Conservation (phyloP, 2,113 vertebrate species). For the Erpornis zantholeuca region DNA sequence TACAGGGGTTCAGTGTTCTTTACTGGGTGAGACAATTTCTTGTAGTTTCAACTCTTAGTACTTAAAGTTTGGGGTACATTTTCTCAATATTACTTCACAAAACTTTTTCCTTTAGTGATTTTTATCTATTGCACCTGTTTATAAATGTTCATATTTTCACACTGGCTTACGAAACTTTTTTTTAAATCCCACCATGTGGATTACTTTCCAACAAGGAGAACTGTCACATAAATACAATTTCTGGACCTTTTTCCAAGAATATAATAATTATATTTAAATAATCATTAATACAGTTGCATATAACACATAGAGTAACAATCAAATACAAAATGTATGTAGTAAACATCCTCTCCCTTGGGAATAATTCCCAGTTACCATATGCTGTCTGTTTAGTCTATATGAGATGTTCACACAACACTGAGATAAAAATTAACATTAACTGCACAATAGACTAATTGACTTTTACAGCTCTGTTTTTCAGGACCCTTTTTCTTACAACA, state of each 20-base stretch:
- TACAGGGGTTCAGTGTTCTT: background rate
- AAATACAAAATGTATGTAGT: background rate
- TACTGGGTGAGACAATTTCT: background rate
- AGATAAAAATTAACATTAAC: background rate
- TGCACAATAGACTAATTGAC: background rate
- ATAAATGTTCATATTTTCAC: background rate
- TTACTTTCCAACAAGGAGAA: background rate
- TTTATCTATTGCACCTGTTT: background rate
- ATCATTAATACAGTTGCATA: background rate
- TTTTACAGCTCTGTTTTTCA: background rate
- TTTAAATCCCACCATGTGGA: rapidly evolving
- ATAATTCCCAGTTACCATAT: background rate
- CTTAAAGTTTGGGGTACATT: background rate
- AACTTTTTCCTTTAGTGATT: background rate
- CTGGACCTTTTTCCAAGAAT: background rate
- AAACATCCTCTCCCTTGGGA: background rate
- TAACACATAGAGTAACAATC: background rate
- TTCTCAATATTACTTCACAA: background rate
- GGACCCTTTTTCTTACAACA: background rate
- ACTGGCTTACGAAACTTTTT: background rate
- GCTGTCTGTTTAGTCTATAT: background rate
- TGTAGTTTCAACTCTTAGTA: background rate
- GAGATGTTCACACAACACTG: background rate
- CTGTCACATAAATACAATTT: background rate
- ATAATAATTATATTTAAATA: background rate